phyloP scores from a whole-genome alignment of 2,113 vertebrate genomes.

The Puffinus mauretanicus region DNA sequence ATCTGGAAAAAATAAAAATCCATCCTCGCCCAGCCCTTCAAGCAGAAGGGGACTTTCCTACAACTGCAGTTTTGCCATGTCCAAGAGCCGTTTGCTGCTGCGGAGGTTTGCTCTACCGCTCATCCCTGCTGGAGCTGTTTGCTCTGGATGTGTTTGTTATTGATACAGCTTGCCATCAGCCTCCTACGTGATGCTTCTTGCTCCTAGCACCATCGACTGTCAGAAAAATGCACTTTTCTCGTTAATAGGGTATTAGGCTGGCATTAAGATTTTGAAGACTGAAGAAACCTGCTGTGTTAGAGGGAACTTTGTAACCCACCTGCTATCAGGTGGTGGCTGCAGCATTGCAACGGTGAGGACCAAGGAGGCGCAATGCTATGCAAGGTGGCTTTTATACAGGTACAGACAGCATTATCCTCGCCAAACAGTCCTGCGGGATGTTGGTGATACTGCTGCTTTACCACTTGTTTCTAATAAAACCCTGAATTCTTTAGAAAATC shows the following conservation, averaged over 20 bases:
- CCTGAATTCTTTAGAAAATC: background rate
- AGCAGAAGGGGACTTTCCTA: background rate
- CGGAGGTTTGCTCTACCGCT: background rate
- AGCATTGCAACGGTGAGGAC: accelerated
- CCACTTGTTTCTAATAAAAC: background rate
- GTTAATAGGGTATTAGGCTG: accelerated
- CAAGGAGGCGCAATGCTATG: too few species aligned
- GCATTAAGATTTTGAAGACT: background rate
- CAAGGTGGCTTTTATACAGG: background rate
- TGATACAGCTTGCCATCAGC: background rate
- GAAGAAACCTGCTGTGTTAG: background rate
- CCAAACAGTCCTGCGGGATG: background rate
- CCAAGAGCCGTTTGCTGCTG: background rate
- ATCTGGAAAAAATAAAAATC: background rate
- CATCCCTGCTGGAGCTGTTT: background rate
- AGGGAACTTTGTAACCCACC: background rate
- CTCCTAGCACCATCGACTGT: background rate
- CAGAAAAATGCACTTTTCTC: background rate
- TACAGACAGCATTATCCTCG: background rate
- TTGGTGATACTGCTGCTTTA: background rate
- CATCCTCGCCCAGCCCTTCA: background rate
- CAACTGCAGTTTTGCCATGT: accelerated
- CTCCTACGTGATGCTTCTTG: background rate
- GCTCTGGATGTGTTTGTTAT: background rate
- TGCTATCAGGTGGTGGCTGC: background rate